Conservation (phyloP, 2,888 invertebrate species). For the Zele albiditarsus region DNA sequence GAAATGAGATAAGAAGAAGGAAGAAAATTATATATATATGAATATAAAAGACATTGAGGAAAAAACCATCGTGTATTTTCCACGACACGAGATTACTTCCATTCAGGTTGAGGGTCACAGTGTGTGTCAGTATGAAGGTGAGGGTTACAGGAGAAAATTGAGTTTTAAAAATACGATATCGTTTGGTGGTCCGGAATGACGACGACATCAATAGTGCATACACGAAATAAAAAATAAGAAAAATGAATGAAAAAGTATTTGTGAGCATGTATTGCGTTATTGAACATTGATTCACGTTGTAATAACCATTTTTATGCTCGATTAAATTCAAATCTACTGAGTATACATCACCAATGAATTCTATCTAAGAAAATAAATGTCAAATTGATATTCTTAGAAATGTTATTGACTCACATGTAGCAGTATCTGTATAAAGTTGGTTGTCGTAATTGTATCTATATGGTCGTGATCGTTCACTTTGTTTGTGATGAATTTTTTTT, state of each 20-base stretch:
- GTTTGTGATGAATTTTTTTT: neutral
- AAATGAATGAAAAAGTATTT: neutral
- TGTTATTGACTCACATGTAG: neutral
- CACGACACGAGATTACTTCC: neutral
- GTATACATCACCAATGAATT: neutral
- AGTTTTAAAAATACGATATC: slow-evolving; percentile 11
- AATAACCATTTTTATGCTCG: neutral
- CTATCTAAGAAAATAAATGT: neutral
- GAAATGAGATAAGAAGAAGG: neutral
- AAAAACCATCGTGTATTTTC: neutral
- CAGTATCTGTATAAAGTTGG: neutral
- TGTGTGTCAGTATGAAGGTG: neutral
- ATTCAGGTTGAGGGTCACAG: neutral
- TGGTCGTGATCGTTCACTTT: slow-evolving; percentile 3
- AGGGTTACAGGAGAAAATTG: slow-evolving; percentile 8
- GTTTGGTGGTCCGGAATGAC: neutral
- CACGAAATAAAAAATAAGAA: neutral
- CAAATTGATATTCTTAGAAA: neutral
- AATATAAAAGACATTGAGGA: neutral
- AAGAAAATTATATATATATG: neutral
- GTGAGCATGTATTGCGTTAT: neutral
- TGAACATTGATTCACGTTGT: neutral
- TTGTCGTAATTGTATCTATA: neutral
- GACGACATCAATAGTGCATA: neutral
- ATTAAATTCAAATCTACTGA: neutral